phyloP scores from a whole-genome alignment of 2,113 vertebrate genomes.

The Boulengeromyrus knoepffleri region DNA sequence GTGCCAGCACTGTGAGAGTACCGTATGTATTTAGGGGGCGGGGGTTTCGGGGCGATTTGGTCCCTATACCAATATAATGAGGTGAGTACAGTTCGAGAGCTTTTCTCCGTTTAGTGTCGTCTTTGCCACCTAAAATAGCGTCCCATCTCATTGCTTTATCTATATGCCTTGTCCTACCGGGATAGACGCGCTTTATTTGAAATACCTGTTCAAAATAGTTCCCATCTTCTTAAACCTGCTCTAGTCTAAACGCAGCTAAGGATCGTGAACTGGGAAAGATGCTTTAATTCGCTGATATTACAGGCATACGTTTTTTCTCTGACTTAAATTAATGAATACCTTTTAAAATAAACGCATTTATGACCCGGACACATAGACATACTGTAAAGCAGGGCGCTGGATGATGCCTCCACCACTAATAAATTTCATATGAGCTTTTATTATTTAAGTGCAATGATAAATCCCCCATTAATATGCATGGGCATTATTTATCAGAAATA shows the following conservation, averaged over 20 bases:
- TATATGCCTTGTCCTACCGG: neutral
- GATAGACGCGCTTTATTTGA: neutral
- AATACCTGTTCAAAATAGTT: neutral
- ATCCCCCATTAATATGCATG: constrained; percentile 19
- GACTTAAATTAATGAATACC: neutral
- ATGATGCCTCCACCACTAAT: neutral
- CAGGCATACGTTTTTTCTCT: neutral
- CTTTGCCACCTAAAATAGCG: neutral
- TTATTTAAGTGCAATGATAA: constrained; percentile 12
- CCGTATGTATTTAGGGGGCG: neutral
- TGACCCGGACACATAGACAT: neutral
- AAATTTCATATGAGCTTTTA: constrained; percentile 7
- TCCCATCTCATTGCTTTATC: neutral
- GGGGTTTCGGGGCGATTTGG: neutral
- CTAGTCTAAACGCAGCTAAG: neutral
- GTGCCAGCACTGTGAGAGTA: neutral
- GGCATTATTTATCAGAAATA: constrained; percentile 15
- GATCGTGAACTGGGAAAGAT: neutral
- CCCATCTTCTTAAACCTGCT: neutral
- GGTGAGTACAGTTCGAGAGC: neutral
- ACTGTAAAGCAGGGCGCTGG: neutral
- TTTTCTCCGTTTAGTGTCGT: neutral
- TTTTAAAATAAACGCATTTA: neutral
- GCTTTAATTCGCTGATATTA: neutral
- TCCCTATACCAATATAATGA: neutral